These are phyloP conservation scores for Pangasius larnaudii DNA, from an alignment of 2,797 vertebrate species.

Conservation along the genomic window DNA sequence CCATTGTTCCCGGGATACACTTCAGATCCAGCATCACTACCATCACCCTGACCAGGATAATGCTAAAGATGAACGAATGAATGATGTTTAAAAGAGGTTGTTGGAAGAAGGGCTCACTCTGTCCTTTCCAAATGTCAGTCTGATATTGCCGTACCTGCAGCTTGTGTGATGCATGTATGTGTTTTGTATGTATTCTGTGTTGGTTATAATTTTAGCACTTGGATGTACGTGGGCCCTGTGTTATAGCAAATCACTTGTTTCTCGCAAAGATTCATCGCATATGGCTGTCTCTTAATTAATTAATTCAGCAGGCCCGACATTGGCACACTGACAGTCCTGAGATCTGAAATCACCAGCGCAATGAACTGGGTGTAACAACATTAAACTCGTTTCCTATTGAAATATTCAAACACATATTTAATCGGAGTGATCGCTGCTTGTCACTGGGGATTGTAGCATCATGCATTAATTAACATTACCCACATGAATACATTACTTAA, in stretches of 20 bases:
- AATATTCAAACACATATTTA: neutral
- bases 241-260: neutral
- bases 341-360: neutral
- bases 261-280: neutral
- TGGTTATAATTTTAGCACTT: neutral
- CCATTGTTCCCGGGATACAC: neutral
- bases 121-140: neutral
- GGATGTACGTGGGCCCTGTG: neutral
- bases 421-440: neutral
- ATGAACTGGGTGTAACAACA: neutral
- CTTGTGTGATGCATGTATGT: neutral
- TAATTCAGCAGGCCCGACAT: neutral
- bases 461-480: neutral
- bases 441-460: neutral
- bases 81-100: neutral
- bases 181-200: neutral
- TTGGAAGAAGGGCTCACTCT: neutral
- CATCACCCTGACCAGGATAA: neutral
- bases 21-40: neutral
- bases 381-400: neutral
- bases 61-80: neutral
- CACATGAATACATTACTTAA: neutral
- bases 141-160: neutral
- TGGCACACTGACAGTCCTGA: neutral
- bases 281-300: neutral